Percentiles rank a stretch among this genome's conserved stretches.
Conservation (phyloP, 2,888 invertebrate genomes). For the Dioctria rufipes region DNA sequence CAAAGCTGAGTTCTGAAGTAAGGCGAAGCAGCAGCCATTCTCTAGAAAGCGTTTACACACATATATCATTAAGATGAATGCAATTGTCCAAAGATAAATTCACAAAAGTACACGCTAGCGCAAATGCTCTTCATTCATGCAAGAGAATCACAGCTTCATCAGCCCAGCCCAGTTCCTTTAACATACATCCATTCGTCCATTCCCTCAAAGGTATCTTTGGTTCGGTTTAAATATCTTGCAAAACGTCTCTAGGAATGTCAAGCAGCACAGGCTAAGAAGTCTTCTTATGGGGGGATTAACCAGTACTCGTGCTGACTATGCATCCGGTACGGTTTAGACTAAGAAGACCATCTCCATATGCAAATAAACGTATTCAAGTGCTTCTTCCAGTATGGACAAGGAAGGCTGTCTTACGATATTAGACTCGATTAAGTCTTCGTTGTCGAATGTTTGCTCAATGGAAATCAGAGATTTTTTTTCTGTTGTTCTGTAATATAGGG, state of each 20-base stretch:
- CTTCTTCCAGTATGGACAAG: neutral
- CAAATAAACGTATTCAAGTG: conserved; percentile 11
- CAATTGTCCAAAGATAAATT: conserved; percentile 20
- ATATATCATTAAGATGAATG: conserved; percentile 43
- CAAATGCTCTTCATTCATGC: conserved; percentile 26
- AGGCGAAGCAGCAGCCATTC: neutral
- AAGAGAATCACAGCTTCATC: neutral
- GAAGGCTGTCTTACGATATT: too few species aligned
- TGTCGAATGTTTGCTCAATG: conserved; percentile 1
- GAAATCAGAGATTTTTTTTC: neutral
- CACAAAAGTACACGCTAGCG: neutral
- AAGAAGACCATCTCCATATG: conserved; percentile 22
- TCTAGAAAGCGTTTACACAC: neutral
- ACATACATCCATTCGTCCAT: neutral
- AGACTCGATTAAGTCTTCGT: neutral
- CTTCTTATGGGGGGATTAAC: conserved; percentile 18
- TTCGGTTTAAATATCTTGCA: conserved; percentile 18
- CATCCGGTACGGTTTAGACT: conserved; percentile 34
- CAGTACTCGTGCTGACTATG: conserved; percentile 25
- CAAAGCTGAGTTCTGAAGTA: neutral
- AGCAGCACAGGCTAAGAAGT: conserved; percentile 3
- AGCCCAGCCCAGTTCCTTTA: neutral
- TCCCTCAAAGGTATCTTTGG: neutral
- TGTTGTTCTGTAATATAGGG: neutral
- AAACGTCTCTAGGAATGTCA: neutral